Conservation (phyloP, 2,888 invertebrate species). For the Taphrorychus bicolor region DNA sequence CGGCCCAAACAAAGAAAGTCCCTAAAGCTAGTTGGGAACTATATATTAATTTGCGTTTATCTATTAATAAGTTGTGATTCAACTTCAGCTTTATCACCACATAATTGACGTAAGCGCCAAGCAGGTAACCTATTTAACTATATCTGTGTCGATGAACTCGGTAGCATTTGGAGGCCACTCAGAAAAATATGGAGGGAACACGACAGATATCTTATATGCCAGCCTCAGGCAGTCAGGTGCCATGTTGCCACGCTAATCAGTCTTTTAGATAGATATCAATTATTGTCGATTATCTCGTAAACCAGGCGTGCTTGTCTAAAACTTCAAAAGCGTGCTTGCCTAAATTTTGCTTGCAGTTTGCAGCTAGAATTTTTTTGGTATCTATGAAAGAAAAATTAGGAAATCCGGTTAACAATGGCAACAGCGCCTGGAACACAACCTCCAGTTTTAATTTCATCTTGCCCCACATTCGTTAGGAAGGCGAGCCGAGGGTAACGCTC, state of each 20-base stretch:
- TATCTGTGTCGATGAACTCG: conserved; percentile 58
- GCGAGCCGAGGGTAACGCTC: conserved; percentile 65
- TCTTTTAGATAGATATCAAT: neutral
- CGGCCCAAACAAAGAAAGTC: too few species aligned
- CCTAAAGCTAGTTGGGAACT: too few species aligned
- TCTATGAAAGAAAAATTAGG: neutral
- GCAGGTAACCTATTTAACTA: conserved; percentile 60
- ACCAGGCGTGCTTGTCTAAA: too few species aligned
- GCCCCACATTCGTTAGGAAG: conserved; percentile 66
- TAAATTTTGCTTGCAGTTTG: too few species aligned
- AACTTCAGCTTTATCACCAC: conserved; percentile 35
- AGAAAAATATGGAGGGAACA: conserved; percentile 50
- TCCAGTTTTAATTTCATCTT: conserved; percentile 68
- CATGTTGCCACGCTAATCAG: conserved; percentile 10
- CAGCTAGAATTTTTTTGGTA: too few species aligned
- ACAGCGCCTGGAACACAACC: conserved; percentile 52
- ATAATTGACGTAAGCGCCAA: conserved; percentile 45
- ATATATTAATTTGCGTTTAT: too few species aligned
- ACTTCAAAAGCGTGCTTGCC: too few species aligned
- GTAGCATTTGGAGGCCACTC: conserved; percentile 54
- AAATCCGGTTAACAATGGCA: conserved; percentile 14
- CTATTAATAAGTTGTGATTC: conserved; percentile 12
- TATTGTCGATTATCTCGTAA: too few species aligned
- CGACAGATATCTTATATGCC: conserved; percentile 51
- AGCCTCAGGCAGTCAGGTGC: too few species aligned